Evolutionary conservation across 2,113 vertebrate genomes (phyloP), one percentile per base, ranked within the genome.

Genomic region (Poecilia latipinna): DNA sequence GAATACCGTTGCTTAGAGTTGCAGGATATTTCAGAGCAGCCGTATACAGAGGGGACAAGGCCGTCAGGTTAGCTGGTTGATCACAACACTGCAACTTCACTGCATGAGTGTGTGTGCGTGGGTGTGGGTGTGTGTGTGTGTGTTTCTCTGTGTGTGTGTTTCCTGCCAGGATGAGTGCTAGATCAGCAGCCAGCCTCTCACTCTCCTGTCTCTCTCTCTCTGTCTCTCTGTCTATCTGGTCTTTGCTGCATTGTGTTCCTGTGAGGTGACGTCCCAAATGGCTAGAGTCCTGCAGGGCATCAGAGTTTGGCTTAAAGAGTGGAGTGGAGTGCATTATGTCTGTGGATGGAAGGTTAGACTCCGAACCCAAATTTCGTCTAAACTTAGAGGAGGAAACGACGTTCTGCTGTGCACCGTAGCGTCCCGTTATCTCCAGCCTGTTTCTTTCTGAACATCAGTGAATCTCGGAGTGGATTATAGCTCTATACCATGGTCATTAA

Each of bases 21-120:
- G 89, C 93, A 93, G 93, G 91, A 91, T 82, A 91, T 93, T 90
- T 90, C 91, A 90, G 91, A 93, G 89, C 86, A 88, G 13, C 90
- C 82, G 54, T 91, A 81, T 86, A 86, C 86, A 90, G 87, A 93
- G 82, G 80, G 83, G 86, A 92, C 87, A 86, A 90, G 81, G 77
- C 90, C 64, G 84, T 68, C 93, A 93, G 93, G 93, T 93, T 91
- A 93, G 92, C 88, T 71, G 79, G 86, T 83, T 81, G 69, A 88
- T 78, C 86, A 79, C 82, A 86, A 81, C 85, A 60, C 72, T 85
- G 80, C 82, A 84, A 83, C 75, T 82, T 57, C 84, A 31, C 82
- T 92, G 92, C 91, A 93, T 93, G 92, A 76, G 81, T 88, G 87
- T 87, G 86, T 51, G 79, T 79, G 75, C 62, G 70, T 11, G 70